These are phyloP conservation scores for Mastomys coucha DNA, from an alignment of 2,113 vertebrate genomes.

Conservation along the genomic window DNA sequence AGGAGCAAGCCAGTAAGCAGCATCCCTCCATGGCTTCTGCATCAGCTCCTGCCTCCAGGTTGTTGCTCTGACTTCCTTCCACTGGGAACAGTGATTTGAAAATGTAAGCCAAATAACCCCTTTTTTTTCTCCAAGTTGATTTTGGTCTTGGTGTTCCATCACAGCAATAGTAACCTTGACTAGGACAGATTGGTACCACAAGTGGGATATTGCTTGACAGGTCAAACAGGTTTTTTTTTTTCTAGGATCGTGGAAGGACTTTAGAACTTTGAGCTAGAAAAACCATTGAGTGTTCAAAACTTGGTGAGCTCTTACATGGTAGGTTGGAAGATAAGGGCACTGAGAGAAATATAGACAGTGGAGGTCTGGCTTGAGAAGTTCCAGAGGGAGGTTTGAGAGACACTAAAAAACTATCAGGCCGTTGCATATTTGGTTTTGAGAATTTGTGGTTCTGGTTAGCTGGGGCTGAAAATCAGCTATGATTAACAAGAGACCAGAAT, in stretches of 20 bases:
- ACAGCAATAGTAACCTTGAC: background rate
- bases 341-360: background rate
- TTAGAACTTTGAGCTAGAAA: background rate
- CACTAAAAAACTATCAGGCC: background rate
- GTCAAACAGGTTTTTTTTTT: background rate
- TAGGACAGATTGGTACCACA: background rate
- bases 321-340: no score
- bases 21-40: no score
- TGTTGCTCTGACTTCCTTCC: background rate
- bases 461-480: background rate
- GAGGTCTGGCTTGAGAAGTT: background rate
- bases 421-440: background rate
- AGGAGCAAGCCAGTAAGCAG: background rate
- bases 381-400: background rate
- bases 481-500: background rate
- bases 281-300: background rate
- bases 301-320: background rate
- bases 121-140: background rate
- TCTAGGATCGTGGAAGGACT: background rate
- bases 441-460: background rate
- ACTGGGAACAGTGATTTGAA: background rate
- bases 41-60: background rate
- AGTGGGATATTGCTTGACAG: background rate
- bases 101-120: background rate
- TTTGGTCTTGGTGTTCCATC: background rate